Base-by-base conservation (phyloP, 2,888 invertebrate species). In the Chalcosyrphus nemorum region DNA sequence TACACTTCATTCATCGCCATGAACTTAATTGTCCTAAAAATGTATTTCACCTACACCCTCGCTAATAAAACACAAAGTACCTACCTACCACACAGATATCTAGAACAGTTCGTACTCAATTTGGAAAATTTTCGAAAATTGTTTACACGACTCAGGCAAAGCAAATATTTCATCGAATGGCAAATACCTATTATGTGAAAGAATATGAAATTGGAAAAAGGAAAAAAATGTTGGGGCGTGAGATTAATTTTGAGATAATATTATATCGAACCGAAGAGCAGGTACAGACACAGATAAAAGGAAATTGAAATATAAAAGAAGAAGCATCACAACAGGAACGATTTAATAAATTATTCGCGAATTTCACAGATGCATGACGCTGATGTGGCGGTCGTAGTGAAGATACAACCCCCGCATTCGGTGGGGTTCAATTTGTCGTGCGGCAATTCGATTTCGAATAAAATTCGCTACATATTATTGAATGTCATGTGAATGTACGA, bases 271-370 rank as follows among this genome's bases (percentile, higher is more conserved):
- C 11, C 13, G 19, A 68, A 32, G 59, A 45, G 41, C 47, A 24
- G 9, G 13, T 4, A 19, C 29, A n/a, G 7, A 27, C 24, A 56
- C 24, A 56, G 56, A 81, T 63, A 57, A 76, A 71, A 71, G 70
- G 19, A 81, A 81, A 81, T 76, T 76, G 81, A 72, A 71, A 82
- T 81, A 59, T 41, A 76, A 63, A 75, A 29, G 41, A 54, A 74
- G 41, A 54, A 54, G 63, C 47, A 70, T 29, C 38, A 41, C 27
- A 52, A 57, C 17, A 66, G 38, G 70, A 50, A 54, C 72, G 61
- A 77, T 82, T 72, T 71, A 72, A 56, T 71, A 71, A 71, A 82
- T 82, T 61, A 59, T 78, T 72, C 47, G 59, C 13, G 17, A 77
- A 72, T 78, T 72, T 72, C 72, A 41, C 66, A 77, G 59, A 66